These are phyloP conservation scores for Otolemur crassicaudatus DNA, from an alignment of 2,797 vertebrate genomes.

Conservation along the genomic window DNA sequence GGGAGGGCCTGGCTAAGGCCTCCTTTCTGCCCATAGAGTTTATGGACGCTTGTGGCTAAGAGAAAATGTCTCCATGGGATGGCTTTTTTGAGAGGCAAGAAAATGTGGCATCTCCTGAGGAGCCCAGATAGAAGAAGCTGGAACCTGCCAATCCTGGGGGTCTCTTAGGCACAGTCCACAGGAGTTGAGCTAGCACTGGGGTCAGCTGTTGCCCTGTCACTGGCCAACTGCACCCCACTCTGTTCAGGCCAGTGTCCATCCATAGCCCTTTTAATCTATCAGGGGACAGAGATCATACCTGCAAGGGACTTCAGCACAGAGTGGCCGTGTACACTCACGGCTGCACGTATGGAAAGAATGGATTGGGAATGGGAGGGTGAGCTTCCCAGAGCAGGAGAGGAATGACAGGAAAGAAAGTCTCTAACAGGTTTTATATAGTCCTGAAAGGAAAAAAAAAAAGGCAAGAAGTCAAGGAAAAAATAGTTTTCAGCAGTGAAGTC, in stretches of 20 bases:
- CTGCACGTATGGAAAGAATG: neutral
- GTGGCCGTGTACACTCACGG: neutral
- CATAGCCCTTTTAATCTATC: neutral
- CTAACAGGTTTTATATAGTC: neutral
- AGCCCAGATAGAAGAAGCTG: neutral
- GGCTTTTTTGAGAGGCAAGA: neutral
- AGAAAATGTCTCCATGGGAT: neutral
- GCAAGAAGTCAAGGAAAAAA: neutral
- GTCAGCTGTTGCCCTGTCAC: too few species aligned
- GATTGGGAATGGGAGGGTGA: neutral
- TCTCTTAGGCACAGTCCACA: rapidly evolving
- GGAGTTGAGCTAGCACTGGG: neutral
- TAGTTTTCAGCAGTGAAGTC: neutral
- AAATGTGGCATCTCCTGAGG: neutral
- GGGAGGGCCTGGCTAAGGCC: neutral
- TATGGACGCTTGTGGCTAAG: neutral
- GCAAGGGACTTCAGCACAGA: neutral
- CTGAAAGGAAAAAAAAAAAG: neutral
- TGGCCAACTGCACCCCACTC: neutral
- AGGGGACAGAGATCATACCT: neutral
- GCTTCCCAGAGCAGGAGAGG: neutral
- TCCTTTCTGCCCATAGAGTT: neutral
- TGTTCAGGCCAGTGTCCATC: neutral
- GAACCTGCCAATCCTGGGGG: neutral
- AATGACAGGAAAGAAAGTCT: neutral